Percentiles rank a stretch among this genome's conserved stretches.
phyloP scores from a whole-genome alignment of 1,140 invertebrate species.

The Drosophila kikkawai region DNA sequence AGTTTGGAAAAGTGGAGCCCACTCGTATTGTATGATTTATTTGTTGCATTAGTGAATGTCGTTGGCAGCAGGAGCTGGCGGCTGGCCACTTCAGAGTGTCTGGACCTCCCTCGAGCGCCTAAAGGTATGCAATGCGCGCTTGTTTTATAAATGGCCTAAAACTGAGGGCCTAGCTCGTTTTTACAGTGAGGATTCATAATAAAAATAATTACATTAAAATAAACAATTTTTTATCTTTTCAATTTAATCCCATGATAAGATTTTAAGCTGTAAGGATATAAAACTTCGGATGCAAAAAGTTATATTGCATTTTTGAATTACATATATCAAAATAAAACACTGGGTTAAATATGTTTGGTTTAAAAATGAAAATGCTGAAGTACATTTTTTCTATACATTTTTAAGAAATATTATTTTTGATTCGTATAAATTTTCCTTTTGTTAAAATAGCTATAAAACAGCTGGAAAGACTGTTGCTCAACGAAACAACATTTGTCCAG shows the following conservation, averaged over 20 bases:
- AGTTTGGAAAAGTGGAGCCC: slow-evolving; percentile 4
- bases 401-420: too few species aligned
- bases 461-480: background rate
- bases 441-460: background rate
- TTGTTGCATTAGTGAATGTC: slow-evolving; percentile 65
- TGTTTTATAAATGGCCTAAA: slow-evolving; percentile 51
- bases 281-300: too few species aligned
- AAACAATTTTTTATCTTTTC: too few species aligned
- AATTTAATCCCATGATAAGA: too few species aligned
- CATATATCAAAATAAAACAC: too few species aligned
- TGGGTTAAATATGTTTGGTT: too few species aligned
- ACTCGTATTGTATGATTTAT: slow-evolving; percentile 62
- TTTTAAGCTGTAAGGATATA: too few species aligned
- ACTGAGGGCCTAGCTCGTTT: background rate
- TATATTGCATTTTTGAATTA: too few species aligned
- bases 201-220: background rate
- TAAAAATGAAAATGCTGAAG: too few species aligned
- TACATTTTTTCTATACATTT: too few species aligned
- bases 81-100: slow-evolving; percentile 43
- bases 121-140: slow-evolving; percentile 50
- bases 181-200: background rate
- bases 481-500: slow-evolving; percentile 12
- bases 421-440: background rate
- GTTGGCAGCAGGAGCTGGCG: slow-evolving; percentile 32
- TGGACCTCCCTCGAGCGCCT: slow-evolving; percentile 21